phyloP scores from a whole-genome alignment of 2,797 vertebrate species.

The Phaenicophaeus curvirostris region DNA sequence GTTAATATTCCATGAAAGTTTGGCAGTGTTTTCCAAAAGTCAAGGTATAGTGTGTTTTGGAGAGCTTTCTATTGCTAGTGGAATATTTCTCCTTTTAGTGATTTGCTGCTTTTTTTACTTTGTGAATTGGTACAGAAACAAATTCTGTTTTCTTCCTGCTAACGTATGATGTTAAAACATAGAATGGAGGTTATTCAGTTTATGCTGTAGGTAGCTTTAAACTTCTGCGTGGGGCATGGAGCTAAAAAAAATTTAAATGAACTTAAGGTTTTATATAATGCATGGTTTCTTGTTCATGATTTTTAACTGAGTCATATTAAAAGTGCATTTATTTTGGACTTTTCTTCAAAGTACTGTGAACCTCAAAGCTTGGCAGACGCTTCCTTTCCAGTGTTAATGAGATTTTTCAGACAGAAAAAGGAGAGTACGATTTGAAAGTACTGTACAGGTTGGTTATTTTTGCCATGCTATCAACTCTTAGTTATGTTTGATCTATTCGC shows the following conservation, averaged over 20 bases:
- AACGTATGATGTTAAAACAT: neutral
- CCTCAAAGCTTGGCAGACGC: conserved; percentile 15
- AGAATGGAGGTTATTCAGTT: neutral
- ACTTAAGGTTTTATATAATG: neutral
- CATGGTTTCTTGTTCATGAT: neutral
- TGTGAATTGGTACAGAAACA: neutral
- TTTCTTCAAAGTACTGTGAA: neutral
- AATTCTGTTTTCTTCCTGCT: neutral
- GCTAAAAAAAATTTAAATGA: neutral
- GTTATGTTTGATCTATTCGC: conserved; percentile 42
- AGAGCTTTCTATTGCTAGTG: neutral
- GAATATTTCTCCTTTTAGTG: neutral
- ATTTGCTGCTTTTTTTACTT: neutral
- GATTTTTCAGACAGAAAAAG: conserved; percentile 24
- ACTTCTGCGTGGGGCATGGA: neutral
- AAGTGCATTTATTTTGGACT: conserved; percentile 13
- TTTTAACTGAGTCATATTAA: conserved; percentile 16
- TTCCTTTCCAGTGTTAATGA: neutral
- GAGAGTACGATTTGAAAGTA: neutral
- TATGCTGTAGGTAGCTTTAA: neutral
- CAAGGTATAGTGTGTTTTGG: neutral
- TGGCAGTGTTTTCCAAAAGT: neutral
- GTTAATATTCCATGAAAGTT: neutral
- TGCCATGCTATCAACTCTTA: neutral
- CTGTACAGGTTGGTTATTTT: conserved; percentile 19